Evolutionary conservation across 2,797 vertebrate species (phyloP).

Genomic region (Cossypha polioptera): DNA sequence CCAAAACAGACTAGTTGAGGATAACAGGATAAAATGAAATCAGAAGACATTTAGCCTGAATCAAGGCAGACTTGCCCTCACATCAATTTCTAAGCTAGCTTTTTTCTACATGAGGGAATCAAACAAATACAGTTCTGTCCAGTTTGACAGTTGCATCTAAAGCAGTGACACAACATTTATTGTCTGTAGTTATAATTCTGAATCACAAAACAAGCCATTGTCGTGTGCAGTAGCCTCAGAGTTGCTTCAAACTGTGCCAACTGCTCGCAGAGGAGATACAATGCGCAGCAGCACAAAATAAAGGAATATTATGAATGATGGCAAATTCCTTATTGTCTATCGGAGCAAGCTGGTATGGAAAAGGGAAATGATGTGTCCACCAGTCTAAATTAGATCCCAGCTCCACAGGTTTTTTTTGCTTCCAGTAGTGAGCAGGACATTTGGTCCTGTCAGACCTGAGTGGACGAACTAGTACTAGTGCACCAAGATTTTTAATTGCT

Average conservation of each 20-base stretch:
- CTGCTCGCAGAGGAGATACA: neutral
- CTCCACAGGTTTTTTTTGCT: neutral
- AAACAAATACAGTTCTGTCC: neutral
- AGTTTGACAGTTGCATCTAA: neutral
- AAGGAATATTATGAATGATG: neutral
- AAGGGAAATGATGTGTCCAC: neutral
- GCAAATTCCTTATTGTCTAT: neutral
- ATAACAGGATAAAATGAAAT: neutral
- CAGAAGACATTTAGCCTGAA: neutral
- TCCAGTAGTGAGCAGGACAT: neutral
- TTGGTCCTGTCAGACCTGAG: neutral
- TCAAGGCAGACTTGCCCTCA: neutral
- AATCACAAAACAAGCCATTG: neutral
- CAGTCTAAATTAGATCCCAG: neutral
- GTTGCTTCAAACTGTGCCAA: neutral
- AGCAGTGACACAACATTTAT: neutral
- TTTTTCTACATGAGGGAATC: neutral
- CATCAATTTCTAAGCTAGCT: neutral
- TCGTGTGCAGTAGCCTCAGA: neutral
- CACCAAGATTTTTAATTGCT: neutral
- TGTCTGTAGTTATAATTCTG: neutral
- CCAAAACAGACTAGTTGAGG: neutral
- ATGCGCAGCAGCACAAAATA: neutral
- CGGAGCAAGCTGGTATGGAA: neutral
- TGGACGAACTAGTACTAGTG: accelerated